Conservation (phyloP, 53 echinoderm and acorn worm genomes). For the Temnopleurus reevesii region DNA sequence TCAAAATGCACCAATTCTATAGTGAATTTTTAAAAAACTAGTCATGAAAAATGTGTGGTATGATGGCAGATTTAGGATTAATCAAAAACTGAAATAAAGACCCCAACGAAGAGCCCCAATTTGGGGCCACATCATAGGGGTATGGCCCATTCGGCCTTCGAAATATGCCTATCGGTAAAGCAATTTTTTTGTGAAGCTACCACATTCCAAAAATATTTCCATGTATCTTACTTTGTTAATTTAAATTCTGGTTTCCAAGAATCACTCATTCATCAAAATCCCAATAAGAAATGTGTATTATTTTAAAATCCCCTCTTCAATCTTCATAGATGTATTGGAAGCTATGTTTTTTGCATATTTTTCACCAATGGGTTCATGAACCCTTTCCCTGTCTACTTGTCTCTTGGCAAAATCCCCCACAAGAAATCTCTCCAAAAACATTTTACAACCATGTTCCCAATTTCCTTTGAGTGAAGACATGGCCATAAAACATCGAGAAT, state of each 20-base stretch:
- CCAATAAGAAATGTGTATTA: background rate
- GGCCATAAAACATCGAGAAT: conserved; percentile 3
- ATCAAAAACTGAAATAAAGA: no score
- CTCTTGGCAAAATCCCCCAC: background rate
- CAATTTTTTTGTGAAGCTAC: background rate
- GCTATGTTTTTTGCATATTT: no score
- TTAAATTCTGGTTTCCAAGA: background rate
- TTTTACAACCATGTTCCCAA: background rate
- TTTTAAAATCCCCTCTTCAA: background rate
- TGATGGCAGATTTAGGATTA: no score
- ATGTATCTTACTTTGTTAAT: background rate
- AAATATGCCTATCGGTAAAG: no score
- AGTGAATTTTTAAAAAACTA: no score
- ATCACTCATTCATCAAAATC: background rate
- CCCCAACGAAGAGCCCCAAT: no score
- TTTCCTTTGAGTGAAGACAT: background rate
- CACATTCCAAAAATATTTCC: conserved; percentile 2
- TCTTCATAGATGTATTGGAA: background rate
- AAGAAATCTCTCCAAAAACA: background rate
- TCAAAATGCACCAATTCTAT: no score
- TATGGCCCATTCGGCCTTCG: no score
- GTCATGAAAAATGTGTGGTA: no score
- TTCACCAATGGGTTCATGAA: background rate
- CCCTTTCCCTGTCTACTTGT: background rate
- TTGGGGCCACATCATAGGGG: no score